phyloP scores from a whole-genome alignment of 2,113 vertebrate genomes.

The Grammomys dolichurus region DNA sequence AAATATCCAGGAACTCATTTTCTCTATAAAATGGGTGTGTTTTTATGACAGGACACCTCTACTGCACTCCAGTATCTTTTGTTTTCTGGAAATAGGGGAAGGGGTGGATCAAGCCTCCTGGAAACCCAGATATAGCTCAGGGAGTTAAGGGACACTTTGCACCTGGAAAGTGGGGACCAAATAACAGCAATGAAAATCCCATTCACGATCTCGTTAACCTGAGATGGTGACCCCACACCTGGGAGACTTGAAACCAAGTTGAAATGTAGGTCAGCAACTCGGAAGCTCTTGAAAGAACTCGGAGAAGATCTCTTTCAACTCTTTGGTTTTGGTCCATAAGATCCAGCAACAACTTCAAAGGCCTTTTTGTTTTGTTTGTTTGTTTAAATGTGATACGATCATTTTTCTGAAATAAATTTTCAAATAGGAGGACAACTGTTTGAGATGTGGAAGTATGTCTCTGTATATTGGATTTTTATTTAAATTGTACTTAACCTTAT shows the following conservation, averaged over 20 bases:
- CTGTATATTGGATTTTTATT: slow-evolving; percentile 17
- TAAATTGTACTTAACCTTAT: background rate
- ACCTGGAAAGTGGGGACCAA: slow-evolving; percentile 31
- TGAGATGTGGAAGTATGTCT: slow-evolving; percentile 25
- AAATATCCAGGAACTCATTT: slow-evolving; percentile 28
- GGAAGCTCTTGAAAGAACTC: slow-evolving; percentile 16
- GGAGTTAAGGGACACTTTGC: slow-evolving; percentile 69
- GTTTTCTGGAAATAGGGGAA: slow-evolving; percentile 50
- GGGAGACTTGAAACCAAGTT: slow-evolving; percentile 16
- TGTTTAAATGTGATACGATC: background rate
- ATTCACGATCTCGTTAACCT: slow-evolving; percentile 61
- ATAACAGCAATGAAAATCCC: background rate
- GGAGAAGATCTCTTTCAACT: slow-evolving; percentile 12
- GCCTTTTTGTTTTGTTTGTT: background rate
- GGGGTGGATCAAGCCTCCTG: background rate
- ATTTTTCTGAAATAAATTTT: background rate
- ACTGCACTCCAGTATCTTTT: slow-evolving; percentile 61
- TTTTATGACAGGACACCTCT: slow-evolving; percentile 48
- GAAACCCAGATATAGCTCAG: slow-evolving; percentile 38
- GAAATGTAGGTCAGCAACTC: slow-evolving; percentile 50
- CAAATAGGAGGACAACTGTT: background rate
- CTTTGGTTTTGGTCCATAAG: slow-evolving; percentile 44
- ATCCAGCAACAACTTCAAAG: background rate
- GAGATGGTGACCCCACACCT: slow-evolving; percentile 27
- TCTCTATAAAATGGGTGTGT: background rate